phyloP scores from a whole-genome alignment of 2,888 invertebrate genomes.

The Callosobruchus maculatus region DNA sequence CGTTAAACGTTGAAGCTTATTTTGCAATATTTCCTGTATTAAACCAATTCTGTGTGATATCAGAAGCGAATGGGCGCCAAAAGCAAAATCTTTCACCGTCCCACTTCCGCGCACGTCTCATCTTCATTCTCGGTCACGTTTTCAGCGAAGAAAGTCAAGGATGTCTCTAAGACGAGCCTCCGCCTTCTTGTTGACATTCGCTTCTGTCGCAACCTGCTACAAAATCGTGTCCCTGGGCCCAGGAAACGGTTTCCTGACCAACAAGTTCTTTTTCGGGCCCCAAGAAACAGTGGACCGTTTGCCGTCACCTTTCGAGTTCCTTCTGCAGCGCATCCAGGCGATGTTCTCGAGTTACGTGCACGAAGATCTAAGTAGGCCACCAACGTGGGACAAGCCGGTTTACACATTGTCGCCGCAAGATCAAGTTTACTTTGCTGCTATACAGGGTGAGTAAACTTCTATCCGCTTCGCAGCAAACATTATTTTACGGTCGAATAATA shows the following conservation, averaged over 20 bases:
- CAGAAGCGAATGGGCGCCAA: not conserved
- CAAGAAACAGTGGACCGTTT: slow-evolving; percentile 50
- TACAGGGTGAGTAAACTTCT: not conserved
- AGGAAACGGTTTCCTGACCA: not conserved
- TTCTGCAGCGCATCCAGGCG: slow-evolving; percentile 67
- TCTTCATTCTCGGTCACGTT: not conserved
- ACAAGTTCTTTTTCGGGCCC: slow-evolving; percentile 18
- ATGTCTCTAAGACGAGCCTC: not conserved
- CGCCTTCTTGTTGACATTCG: not conserved
- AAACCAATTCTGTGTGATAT: too few species aligned
- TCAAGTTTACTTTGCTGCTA: slow-evolving; percentile 14
- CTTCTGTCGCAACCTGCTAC: not conserved
- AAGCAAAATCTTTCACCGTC: not conserved
- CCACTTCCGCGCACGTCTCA: not conserved
- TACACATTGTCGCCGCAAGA: slow-evolving; percentile 35
- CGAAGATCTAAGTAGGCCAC: slow-evolving; percentile 53
- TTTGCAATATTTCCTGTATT: too few species aligned
- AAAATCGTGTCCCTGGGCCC: not conserved
- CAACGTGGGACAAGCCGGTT: slow-evolving; percentile 42
- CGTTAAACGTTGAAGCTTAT: too few species aligned
- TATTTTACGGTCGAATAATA: too few species aligned
- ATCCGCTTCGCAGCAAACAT: too few species aligned
- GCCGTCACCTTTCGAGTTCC: slow-evolving; percentile 64
- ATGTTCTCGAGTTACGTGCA: slow-evolving; percentile 65
- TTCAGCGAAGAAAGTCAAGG: not conserved